These are phyloP conservation scores for Mus pahari DNA, from an alignment of 2,113 vertebrate species.

Conservation along the genomic window DNA sequence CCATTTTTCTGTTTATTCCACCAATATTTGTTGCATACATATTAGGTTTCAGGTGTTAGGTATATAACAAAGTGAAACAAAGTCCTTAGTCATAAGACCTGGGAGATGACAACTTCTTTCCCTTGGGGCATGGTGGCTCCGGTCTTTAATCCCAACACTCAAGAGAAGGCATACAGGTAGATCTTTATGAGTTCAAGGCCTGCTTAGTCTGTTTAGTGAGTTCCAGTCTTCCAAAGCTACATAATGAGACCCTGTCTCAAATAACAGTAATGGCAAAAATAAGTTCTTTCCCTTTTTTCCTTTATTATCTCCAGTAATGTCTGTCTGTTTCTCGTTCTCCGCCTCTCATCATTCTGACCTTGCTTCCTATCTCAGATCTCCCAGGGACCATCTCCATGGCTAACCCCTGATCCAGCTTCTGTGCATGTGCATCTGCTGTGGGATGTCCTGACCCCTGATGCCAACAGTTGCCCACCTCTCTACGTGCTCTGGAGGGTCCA, in stretches of 20 bases:
- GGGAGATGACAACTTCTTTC: not conserved
- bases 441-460: slow-evolving; percentile 93
- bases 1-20: not conserved
- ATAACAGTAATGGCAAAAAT: not conserved
- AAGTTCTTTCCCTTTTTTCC: not conserved
- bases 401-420: slow-evolving; percentile 48
- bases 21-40: not conserved
- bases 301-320: not conserved
- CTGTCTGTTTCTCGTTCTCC: not conserved
- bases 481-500: slow-evolving; percentile 95
- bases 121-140: not conserved
- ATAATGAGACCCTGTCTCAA: not conserved
- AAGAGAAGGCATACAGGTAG: not conserved
- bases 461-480: slow-evolving; percentile 92
- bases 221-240: no score
- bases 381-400: slow-evolving; percentile 73
- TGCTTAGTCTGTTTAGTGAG: not conserved
- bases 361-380: not conserved
- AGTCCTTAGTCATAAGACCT: not conserved
- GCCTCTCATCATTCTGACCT: not conserved
- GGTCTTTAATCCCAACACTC: not conserved
- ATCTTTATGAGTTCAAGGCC: not conserved
- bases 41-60: not conserved
- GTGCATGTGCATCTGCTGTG: slow-evolving; percentile 92
- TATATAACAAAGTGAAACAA: not conserved